These are phyloP conservation scores for Sphaeramia orbicularis DNA, from an alignment of 2,797 vertebrate genomes.

Conservation along the genomic window DNA sequence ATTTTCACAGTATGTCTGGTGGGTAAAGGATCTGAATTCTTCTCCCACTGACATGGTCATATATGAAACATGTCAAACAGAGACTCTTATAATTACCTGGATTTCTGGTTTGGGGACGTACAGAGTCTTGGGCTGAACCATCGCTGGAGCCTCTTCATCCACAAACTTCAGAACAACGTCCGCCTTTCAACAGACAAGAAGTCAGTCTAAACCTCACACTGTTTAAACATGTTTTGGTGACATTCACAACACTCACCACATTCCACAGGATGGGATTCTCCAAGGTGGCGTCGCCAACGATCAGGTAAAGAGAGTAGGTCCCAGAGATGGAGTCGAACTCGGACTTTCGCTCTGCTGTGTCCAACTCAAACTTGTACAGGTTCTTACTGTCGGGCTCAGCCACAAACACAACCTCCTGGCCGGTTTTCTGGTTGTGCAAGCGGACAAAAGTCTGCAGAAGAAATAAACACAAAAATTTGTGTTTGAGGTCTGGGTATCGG, in stretches of 20 bases:
- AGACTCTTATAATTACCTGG: constrained; percentile 83
- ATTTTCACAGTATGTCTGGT: too few relatives aligned
- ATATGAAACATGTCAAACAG: background rate
- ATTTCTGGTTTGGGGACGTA: constrained; percentile 97
- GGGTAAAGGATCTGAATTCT: too few relatives aligned
- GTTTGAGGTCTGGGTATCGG: background rate
- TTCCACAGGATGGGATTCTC: constrained; percentile 98
- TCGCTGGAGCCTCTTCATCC: constrained; percentile 93
- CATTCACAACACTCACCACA: constrained; percentile 86
- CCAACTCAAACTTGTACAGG: constrained; percentile 97
- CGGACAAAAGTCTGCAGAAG: constrained; percentile 93
- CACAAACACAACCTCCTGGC: constrained; percentile 98
- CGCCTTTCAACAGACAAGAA: constrained; percentile 81
- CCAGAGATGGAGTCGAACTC: constrained; percentile 98
- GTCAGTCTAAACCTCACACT: background rate
- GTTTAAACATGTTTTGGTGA: background rate
- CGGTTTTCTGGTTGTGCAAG: constrained; percentile 96
- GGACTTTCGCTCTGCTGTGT: constrained; percentile 93
- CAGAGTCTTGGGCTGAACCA: constrained; percentile 92
- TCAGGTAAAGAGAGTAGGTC: constrained; percentile 94
- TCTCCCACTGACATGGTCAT: background rate
- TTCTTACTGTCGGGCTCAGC: constrained; percentile 97
- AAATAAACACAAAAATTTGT: background rate
- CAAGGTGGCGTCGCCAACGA: constrained; percentile 96
- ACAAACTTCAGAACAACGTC: constrained; percentile 95